Evolutionary conservation across 2,797 vertebrate genomes (phyloP).

Genomic region (Bufotes viridis): DNA sequence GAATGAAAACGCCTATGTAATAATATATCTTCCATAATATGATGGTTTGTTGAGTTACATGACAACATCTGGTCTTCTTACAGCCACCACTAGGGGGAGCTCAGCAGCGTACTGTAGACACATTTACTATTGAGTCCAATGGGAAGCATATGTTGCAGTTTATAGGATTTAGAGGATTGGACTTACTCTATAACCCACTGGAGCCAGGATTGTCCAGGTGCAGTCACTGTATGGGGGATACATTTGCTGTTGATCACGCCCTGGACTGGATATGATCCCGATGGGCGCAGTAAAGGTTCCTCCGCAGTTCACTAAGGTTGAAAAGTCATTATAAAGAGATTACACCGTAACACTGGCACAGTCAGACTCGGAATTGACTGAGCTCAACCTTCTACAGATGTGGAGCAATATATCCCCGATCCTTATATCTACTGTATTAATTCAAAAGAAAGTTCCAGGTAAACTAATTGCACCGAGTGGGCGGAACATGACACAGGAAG

Average conservation of each 20-base stretch:
- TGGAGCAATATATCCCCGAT: too few relatives aligned
- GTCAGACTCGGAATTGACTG: too few relatives aligned
- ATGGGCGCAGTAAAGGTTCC: conserved; percentile 64
- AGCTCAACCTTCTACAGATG: too few relatives aligned
- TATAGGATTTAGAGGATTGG: not conserved
- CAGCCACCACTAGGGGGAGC: not conserved
- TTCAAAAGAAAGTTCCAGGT: not conserved
- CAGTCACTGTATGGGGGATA: conserved; percentile 69
- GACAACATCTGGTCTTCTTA: not conserved
- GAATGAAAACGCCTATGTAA: not conserved
- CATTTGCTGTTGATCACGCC: conserved; percentile 66
- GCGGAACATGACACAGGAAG: too few relatives aligned
- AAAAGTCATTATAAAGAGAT: not conserved
- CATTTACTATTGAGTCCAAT: too few relatives aligned
- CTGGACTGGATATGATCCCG: conserved; percentile 69
- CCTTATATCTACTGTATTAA: not conserved
- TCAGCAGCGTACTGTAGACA: not conserved
- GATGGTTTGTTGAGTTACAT: too few relatives aligned
- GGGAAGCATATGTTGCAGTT: not conserved
- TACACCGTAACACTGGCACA: not conserved
- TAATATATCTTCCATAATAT: not conserved
- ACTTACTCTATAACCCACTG: conserved; percentile 69
- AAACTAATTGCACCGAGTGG: too few relatives aligned
- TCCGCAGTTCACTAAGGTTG: conserved; percentile 69
- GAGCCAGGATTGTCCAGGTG: conserved; percentile 71